Evolutionary conservation across 2,113 vertebrate species (phyloP).

Genomic region (Pterophyllum scalare): DNA sequence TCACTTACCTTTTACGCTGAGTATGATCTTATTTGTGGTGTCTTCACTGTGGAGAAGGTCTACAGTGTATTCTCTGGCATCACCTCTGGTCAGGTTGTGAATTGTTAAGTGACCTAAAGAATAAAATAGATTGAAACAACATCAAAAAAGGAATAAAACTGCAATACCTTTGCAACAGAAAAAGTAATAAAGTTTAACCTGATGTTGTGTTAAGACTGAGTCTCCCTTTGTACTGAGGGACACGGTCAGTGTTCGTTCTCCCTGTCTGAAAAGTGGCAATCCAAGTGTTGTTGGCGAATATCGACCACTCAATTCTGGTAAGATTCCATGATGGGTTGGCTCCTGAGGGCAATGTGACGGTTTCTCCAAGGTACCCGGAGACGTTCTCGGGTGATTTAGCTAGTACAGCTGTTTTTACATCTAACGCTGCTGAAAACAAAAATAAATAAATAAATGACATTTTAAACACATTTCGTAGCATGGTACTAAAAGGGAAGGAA

Average conservation of each 20-base stretch:
- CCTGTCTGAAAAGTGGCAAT: not conserved
- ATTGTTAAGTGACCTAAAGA: conserved; percentile 69
- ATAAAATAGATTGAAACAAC: not conserved
- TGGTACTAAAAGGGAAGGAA: not conserved
- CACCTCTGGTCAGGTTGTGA: fast-evolving
- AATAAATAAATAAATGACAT: not conserved
- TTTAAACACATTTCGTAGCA: not conserved
- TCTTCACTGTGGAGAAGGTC: fast-evolving
- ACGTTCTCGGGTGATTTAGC: fast-evolving
- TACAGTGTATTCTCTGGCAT: conserved; percentile 46
- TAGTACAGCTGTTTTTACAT: not conserved
- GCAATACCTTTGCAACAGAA: fast-evolving
- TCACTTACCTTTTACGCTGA: not conserved
- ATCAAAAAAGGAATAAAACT: not conserved
- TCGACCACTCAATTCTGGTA: conserved; percentile 51
- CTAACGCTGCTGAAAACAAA: not conserved
- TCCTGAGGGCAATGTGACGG: conserved; percentile 21
- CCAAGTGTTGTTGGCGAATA: conserved; percentile 54
- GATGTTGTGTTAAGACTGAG: not conserved
- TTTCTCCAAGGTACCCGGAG: conserved; percentile 7
- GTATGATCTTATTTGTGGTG: fast-evolving
- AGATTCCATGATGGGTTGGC: not conserved
- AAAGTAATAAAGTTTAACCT: conserved; percentile 8
- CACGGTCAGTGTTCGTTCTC: fast-evolving
- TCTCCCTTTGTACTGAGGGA: not conserved